A percentile compares a stretch with the other conserved stretches of the same genome.
Evolutionary conservation across 2,113 vertebrate species (phyloP).

Genomic region (Geothlypis trichas): DNA sequence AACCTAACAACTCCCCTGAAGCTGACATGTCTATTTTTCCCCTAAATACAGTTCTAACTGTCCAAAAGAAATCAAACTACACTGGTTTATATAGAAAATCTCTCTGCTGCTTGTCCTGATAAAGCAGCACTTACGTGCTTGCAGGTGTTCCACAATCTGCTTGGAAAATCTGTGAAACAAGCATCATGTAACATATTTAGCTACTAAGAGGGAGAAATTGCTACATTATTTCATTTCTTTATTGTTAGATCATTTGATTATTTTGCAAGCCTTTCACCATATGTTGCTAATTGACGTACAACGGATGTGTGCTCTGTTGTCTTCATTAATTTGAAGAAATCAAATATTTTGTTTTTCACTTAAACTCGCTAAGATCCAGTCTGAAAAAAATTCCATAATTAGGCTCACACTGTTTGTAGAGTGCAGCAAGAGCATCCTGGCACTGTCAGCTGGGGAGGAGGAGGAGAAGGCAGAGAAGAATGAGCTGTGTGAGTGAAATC

Average conservation of each 20-base stretch:
- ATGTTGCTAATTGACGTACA: conserved; percentile 67
- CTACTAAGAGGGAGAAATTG: not conserved
- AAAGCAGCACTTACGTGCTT: not conserved
- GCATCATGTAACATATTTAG: not conserved
- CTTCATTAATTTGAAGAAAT: conserved; percentile 63
- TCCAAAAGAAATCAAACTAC: not conserved
- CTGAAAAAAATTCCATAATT: conserved; percentile 34
- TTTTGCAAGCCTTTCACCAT: conserved; percentile 52
- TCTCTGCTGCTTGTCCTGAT: not conserved
- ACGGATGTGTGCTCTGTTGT: conserved; percentile 38
- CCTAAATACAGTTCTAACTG: not conserved
- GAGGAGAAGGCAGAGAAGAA: conserved; percentile 9
- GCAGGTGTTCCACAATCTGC: conserved; percentile 76
- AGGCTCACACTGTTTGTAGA: conserved; percentile 22
- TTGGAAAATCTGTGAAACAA: conserved; percentile 27
- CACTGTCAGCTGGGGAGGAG: conserved; percentile 10
- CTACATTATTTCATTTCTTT: conserved; percentile 43
- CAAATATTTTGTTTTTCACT: conserved; percentile 64
- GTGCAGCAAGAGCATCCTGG: not conserved
- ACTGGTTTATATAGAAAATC: not conserved
- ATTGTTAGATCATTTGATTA: conserved; percentile 61
- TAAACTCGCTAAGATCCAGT: conserved; percentile 15
- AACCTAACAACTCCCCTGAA: not conserved
- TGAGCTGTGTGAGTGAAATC: not conserved
- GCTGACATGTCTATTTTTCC: not conserved